Base-by-base conservation (phyloP, 2,888 invertebrate genomes). In the Andrena praecox region DNA sequence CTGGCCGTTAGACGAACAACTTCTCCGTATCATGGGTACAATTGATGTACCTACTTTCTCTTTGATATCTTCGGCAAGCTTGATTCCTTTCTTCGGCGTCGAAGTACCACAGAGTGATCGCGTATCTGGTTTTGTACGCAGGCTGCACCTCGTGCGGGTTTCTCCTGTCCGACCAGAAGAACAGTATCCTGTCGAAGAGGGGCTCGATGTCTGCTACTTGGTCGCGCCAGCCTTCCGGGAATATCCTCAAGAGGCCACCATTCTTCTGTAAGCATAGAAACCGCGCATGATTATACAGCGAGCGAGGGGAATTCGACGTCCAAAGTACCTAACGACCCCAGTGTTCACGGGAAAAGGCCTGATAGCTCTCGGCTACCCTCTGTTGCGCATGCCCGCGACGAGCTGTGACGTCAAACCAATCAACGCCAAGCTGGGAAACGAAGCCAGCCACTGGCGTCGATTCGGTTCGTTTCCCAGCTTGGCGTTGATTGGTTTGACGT, bases 141-240 rank as follows among this genome's bases (percentile, higher is more conserved):
- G 99, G 99, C 93, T 98, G 97, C 0, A 99, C 99, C 95, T 99
- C 99, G 93, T 99, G 99, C 0, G 99, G 99, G 95, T 99, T 99
- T 88, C 99, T 95, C 89, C 98, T 95, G 92, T 99, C 99, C 0
- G 99, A 99, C 99, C 99, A 99, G 95, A 99, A 99, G 94, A 99
- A 99, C 90, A 99, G 95, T 93, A 99, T 96, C 79, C 99, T 95
- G 94, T 99, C 99, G 94, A 99, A 99, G 72, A 97, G 95, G 0
- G 99, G 99, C 92, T 97, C 98, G 90, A 99, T 98, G 92, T 98
- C 97, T 0, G 98, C 98, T 72, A 97, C 97, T 91, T 96, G 96
- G 89, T 97, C 96, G 52, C 96, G 96, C 94, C 96, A 96, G 35
- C 97, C 97, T 93, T 98, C 97, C 0, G 99, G 99, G 92, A 98